Percentiles rank a stretch among this genome's conserved stretches.
Evolutionary conservation across 2,888 invertebrate genomes (phyloP).

Genomic region (Cryptus armator): DNA sequence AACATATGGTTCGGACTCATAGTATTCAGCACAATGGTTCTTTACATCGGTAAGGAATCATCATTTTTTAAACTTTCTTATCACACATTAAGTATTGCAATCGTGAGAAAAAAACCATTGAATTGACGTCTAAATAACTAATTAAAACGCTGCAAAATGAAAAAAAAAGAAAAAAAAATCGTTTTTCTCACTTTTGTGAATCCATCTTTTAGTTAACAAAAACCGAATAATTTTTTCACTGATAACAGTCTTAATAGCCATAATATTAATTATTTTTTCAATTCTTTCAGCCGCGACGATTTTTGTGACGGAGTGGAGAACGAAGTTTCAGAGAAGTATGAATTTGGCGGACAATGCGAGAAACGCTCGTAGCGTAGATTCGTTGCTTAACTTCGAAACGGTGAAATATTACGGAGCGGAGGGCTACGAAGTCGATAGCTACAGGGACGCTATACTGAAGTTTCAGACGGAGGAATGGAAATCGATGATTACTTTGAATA

Average conservation of each 20-base stretch:
- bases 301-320: slow-evolving; percentile 98
- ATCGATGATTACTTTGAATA: slow-evolving; percentile 93
- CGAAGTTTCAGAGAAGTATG: slow-evolving; percentile 97
- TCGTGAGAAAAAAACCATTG: too few relatives aligned
- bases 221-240: too few relatives aligned
- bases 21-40: slow-evolving; percentile 96
- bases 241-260: too few relatives aligned
- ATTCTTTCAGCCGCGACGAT: slow-evolving; percentile 91
- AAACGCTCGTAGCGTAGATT: slow-evolving; percentile 97
- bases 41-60: slow-evolving; percentile 93
- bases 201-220: too few relatives aligned
- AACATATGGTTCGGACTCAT: slow-evolving; percentile 98
- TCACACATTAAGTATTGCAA: too few relatives aligned
- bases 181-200: too few relatives aligned
- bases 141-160: too few relatives aligned
- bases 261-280: slow-evolving; percentile 46
- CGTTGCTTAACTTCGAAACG: slow-evolving; percentile 98
- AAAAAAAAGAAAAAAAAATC: too few relatives aligned
- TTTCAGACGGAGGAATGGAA: slow-evolving; percentile 97
- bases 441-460: slow-evolving; percentile 93
- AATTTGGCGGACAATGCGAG: slow-evolving; percentile 97
- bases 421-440: slow-evolving; percentile 94
- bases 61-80: neutral
- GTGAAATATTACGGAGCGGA: slow-evolving; percentile 99
- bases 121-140: too few relatives aligned